Evolutionary conservation across 2,797 vertebrate genomes (phyloP).

Genomic region (Tadarida brasiliensis): DNA sequence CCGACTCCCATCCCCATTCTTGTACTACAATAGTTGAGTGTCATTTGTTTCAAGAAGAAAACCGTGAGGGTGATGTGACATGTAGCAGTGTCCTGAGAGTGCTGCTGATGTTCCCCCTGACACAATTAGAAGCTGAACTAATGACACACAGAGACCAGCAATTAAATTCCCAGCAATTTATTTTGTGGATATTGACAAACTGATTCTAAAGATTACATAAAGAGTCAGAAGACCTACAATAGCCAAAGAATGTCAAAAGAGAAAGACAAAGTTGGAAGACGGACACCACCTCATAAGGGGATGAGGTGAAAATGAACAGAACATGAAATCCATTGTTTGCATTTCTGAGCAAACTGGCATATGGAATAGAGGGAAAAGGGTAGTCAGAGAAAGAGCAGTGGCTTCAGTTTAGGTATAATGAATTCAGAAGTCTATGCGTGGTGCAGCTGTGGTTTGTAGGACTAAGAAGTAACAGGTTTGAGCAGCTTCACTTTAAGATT

Average conservation of each 20-base stretch:
- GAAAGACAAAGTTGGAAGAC: background rate
- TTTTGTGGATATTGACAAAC: background rate
- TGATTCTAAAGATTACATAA: background rate
- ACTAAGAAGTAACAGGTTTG: background rate
- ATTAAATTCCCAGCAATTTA: background rate
- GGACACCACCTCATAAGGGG: background rate
- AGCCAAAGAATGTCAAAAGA: slow-evolving; percentile 25
- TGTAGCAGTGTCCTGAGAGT: background rate
- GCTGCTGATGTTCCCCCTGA: background rate
- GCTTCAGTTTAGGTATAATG: background rate
- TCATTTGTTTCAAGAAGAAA: background rate
- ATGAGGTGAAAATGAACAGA: background rate
- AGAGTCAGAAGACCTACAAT: background rate
- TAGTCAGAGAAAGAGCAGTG: background rate
- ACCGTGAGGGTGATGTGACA: background rate
- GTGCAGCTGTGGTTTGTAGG: background rate
- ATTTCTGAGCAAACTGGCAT: background rate
- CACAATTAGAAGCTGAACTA: background rate
- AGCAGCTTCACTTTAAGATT: background rate
- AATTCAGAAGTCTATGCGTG: background rate
- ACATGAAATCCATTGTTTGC: background rate
- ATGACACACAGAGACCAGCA: background rate
- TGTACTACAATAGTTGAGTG: background rate
- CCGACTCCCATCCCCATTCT: background rate
- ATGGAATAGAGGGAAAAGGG: background rate